A percentile compares a stretch with the other conserved stretches of the same genome.
Conservation (phyloP, 1,140 invertebrate species). For the Ips nitidus region DNA sequence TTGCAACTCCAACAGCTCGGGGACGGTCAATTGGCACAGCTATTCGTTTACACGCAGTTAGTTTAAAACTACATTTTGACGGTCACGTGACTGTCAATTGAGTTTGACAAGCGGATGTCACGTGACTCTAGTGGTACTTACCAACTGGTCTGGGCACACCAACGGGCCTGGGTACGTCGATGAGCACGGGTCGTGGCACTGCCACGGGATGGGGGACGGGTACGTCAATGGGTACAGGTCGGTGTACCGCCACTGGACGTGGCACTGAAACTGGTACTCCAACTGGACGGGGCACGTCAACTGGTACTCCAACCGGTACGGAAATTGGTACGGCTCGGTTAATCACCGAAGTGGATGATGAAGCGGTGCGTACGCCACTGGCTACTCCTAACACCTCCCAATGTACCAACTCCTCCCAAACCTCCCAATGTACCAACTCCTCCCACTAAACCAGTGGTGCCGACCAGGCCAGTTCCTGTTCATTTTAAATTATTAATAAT, state of each 20-base stretch:
- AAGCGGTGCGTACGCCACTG: slow-evolving; percentile 16
- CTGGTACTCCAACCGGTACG: slow-evolving; percentile 21
- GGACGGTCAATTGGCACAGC: slow-evolving; percentile 26
- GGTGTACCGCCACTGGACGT: slow-evolving; percentile 25
- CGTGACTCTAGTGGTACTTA: not conserved
- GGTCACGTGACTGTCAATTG: not conserved
- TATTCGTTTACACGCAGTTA: not conserved
- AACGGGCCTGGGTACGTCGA: slow-evolving; percentile 35
- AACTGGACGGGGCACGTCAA: slow-evolving; percentile 27
- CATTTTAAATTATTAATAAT: not conserved
- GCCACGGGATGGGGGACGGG: slow-evolving; percentile 42
- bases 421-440: slow-evolving; percentile 2
- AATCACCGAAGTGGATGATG: slow-evolving; percentile 21
- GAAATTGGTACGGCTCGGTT: slow-evolving; percentile 23
- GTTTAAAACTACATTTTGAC: not conserved
- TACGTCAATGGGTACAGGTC: slow-evolving; percentile 25
- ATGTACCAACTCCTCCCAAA: not conserved
- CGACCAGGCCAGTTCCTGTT: slow-evolving; percentile 11
- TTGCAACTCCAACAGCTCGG: slow-evolving; percentile 17
- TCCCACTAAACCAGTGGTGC: slow-evolving; percentile 5
- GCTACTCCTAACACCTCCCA: slow-evolving; percentile 16
- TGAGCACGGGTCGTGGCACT: slow-evolving; percentile 45
- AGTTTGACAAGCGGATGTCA: slow-evolving; percentile 1
- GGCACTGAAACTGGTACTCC: slow-evolving; percentile 17
- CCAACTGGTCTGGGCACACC: slow-evolving; percentile 23